These are phyloP conservation scores for Pomacea canaliculata DNA, from an alignment of 2,888 invertebrate genomes.

Conservation along the genomic window DNA sequence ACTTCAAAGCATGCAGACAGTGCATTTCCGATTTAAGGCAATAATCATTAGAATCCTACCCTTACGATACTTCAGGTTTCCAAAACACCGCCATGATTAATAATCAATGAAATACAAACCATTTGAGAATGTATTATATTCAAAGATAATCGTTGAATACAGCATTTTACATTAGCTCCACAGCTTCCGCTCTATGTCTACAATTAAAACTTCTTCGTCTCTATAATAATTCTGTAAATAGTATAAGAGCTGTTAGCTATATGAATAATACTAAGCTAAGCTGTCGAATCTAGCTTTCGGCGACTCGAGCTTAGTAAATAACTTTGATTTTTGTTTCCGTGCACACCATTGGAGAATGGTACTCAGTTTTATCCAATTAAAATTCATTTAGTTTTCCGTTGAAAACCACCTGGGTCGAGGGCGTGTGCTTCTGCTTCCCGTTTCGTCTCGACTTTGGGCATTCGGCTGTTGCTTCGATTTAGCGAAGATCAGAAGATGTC, in stretches of 20 bases:
- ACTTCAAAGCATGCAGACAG: no score
- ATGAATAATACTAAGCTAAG: no score
- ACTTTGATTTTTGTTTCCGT: background rate
- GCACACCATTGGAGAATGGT: background rate
- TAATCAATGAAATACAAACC: slow-evolving; percentile 12
- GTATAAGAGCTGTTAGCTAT: background rate
- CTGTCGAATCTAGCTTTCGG: no score
- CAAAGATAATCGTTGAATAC: background rate
- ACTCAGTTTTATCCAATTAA: slow-evolving; percentile 4
- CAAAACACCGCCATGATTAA: slow-evolving; percentile 23
- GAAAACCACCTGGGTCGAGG: slow-evolving; percentile 5
- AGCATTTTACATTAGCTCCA: background rate
- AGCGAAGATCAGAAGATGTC: slow-evolving; percentile 23
- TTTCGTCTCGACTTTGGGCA: slow-evolving; percentile 4
- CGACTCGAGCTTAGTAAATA: no score
- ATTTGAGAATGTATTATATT: background rate
- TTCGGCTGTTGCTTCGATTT: no score
- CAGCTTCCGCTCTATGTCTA: background rate
- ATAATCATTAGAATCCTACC: no score
- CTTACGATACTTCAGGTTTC: background rate
- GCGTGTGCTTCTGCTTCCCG: slow-evolving; percentile 23
- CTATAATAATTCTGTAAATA: slow-evolving; percentile 1
- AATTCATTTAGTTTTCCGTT: background rate
- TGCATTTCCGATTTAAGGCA: no score
- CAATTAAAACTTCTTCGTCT: background rate